Percentiles rank a stretch among this genome's conserved stretches.
phyloP scores from a whole-genome alignment of 2,797 vertebrate genomes.

The Sternarchorhynchus goeldii region DNA sequence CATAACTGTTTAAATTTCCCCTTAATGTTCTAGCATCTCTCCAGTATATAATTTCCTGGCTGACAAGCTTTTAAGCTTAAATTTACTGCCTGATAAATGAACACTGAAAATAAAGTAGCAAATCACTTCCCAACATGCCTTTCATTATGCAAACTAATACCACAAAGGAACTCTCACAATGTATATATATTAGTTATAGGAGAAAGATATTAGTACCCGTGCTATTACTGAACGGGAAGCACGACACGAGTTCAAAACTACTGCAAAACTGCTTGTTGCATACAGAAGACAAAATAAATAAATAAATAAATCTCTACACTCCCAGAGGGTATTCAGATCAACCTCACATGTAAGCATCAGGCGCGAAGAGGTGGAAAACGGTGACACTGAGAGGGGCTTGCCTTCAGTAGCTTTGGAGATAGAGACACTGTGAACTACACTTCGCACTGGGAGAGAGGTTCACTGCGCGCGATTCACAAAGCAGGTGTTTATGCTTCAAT shows the following conservation, averaged over 20 bases:
- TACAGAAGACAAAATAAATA: conserved; percentile 32
- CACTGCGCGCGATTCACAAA: neutral
- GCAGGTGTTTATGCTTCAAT: neutral
- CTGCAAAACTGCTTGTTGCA: conserved; percentile 18
- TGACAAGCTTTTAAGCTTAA: conserved; percentile 53
- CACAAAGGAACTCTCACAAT: conserved; percentile 9
- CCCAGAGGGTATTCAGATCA: conserved; percentile 31
- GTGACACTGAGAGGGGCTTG: conserved; percentile 17
- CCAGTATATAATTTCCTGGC: conserved; percentile 40
- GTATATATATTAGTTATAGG: neutral
- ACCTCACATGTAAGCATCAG: conserved; percentile 13
- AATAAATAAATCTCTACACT: conserved; percentile 35
- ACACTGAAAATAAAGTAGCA: conserved; percentile 15
- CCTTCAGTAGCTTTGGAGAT: conserved; percentile 38
- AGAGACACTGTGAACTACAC: conserved; percentile 13
- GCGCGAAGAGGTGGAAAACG: conserved; percentile 23
- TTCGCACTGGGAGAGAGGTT: neutral
- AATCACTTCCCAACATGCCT: conserved; percentile 18
- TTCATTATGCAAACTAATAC: conserved; percentile 38
- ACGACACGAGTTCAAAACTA: conserved; percentile 18
- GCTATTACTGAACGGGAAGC: neutral
- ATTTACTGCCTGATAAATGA: conserved; percentile 40
- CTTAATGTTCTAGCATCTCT: conserved; percentile 44
- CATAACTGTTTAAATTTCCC: conserved; percentile 20
- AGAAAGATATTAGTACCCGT: neutral